Conservation (phyloP, 1,140 invertebrate species). For the Procambarus clarkii region DNA sequence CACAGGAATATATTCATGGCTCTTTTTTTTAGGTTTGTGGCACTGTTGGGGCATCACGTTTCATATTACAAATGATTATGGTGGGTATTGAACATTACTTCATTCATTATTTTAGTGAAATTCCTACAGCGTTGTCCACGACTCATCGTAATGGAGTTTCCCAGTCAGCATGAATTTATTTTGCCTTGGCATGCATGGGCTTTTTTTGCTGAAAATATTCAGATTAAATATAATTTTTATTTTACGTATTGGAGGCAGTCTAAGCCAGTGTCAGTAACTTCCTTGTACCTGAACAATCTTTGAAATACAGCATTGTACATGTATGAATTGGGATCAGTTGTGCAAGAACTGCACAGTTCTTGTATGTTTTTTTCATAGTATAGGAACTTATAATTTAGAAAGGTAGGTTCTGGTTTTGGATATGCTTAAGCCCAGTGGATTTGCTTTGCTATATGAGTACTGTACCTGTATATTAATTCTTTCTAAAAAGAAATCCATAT, state of each 20-base stretch:
- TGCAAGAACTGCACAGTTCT: too few relatives aligned
- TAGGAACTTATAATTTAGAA: too few relatives aligned
- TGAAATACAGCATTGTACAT: too few relatives aligned
- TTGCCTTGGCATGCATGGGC: background rate
- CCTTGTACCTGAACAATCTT: background rate
- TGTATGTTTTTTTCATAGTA: too few relatives aligned
- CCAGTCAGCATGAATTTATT: background rate
- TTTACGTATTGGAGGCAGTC: background rate
- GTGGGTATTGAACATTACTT: background rate
- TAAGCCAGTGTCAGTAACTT: background rate
- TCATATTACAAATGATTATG: background rate
- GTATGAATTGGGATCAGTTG: too few relatives aligned
- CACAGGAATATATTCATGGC: background rate
- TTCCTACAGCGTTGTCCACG: background rate
- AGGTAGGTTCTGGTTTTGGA: too few relatives aligned
- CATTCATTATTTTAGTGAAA: background rate
- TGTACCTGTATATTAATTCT: too few relatives aligned
- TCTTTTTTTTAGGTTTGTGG: conserved; percentile 1
- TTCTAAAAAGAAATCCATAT: too few relatives aligned
- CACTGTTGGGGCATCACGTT: background rate
- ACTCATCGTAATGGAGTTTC: background rate
- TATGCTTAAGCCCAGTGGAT: too few relatives aligned
- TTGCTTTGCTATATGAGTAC: too few relatives aligned
- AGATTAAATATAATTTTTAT: background rate
- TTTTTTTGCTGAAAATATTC: background rate